Percentiles rank a stretch among this genome's conserved stretches.
Conservation (phyloP, 2,888 invertebrate genomes). For the Chironomus riparius region DNA sequence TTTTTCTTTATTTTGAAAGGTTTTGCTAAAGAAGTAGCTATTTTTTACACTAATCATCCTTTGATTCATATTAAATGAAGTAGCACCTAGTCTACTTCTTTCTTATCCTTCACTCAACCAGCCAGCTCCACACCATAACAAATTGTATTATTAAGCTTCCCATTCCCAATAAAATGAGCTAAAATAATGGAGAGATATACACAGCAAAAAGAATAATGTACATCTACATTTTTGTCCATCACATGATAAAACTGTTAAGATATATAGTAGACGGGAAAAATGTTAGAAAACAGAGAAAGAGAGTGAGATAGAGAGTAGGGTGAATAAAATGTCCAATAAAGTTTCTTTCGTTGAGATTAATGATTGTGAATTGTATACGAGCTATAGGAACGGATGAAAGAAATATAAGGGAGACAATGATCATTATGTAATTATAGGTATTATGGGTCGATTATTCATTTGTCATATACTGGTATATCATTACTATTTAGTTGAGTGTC, state of each 20-base stretch:
- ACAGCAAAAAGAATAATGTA: background rate
- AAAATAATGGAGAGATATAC: background rate
- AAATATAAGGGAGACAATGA: constrained; percentile 6
- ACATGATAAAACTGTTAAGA: background rate
- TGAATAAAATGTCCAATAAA: constrained; percentile 7
- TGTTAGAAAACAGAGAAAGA: background rate
- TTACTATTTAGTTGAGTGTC: background rate
- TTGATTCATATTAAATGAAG: no score
- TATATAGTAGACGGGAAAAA: background rate
- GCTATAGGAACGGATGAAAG: background rate
- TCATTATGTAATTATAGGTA: constrained; percentile 19
- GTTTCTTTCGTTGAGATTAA: constrained; percentile 14
- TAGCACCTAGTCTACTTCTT: no score
- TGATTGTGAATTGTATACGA: background rate
- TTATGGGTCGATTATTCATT: constrained; percentile 23
- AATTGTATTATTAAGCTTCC: no score
- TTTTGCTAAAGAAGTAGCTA: no score
- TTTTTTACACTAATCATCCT: no score
- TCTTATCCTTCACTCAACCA: no score
- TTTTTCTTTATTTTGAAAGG: no score
- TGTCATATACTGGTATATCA: constrained; percentile 11
- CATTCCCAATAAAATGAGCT: background rate
- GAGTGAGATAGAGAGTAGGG: background rate
- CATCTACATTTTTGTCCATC: background rate
- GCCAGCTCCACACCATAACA: no score